Evolutionary conservation across 2,888 invertebrate species (phyloP).

Genomic region (Sesia bembeciformis): DNA sequence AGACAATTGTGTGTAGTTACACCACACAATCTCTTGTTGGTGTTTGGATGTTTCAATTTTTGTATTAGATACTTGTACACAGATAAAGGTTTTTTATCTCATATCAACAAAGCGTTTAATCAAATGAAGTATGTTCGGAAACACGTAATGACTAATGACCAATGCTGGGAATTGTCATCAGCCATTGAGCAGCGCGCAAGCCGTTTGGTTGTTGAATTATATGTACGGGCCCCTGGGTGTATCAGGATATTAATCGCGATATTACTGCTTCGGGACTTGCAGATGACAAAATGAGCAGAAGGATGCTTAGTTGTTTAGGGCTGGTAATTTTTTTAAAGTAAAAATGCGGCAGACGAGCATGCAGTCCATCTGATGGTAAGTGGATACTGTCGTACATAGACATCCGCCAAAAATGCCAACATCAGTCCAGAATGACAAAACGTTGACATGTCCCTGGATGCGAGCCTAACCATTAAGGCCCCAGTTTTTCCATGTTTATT

Average conservation of each 20-base stretch:
- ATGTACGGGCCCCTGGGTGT: slow-evolving; percentile 6
- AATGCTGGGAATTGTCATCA: slow-evolving; percentile 5
- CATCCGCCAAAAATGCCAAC: no score
- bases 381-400: no score
- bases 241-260: slow-evolving; percentile 20
- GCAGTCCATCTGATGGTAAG: no score
- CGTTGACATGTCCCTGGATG: no score
- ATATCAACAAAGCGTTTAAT: slow-evolving; percentile 8
- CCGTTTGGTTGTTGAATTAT: slow-evolving; percentile 18
- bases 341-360: no score
- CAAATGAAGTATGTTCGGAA: slow-evolving; percentile 10
- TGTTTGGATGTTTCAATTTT: no score
- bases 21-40: no score
- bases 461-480: no score
- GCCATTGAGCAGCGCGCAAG: slow-evolving; percentile 7
- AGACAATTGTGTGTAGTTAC: no score
- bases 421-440: no score
- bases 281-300: slow-evolving; percentile 14
- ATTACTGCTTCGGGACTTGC: slow-evolving; percentile 9
- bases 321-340: slow-evolving; percentile 2
- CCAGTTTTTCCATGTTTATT: not conserved
- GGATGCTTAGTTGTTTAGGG: not conserved
- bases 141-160: slow-evolving; percentile 6
- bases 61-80: no score
- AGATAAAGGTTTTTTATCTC: no score